A percentile compares a stretch with the other conserved stretches of the same genome.
phyloP scores from a whole-genome alignment of 2,888 invertebrate species.

The Cenopis cana region DNA sequence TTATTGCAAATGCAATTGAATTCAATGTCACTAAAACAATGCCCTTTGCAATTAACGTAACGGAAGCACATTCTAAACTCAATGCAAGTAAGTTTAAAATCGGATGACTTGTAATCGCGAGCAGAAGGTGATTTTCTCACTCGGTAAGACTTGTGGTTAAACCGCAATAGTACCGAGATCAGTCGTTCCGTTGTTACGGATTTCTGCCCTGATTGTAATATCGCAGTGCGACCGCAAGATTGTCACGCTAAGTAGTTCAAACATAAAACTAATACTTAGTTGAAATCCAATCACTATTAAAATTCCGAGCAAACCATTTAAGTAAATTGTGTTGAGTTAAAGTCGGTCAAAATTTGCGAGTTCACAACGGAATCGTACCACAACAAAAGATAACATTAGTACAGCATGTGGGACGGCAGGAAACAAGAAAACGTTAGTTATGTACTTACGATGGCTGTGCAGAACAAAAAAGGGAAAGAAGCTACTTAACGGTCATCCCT shows the following conservation, averaged over 20 bases:
- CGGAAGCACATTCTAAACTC: conserved; percentile 61
- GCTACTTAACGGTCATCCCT: conserved; percentile 65
- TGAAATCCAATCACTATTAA: conserved; percentile 20
- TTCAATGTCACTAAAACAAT: conserved; percentile 73
- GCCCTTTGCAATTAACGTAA: conserved; percentile 61
- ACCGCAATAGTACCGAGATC: conserved; percentile 57
- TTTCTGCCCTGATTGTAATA: conserved; percentile 49
- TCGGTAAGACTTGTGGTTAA: conserved; percentile 65
- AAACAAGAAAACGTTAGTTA: conserved; percentile 66
- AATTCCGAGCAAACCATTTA: conserved; percentile 5
- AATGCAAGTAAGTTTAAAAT: conserved; percentile 59
- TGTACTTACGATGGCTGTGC: conserved; percentile 56
- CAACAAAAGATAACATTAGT: conserved; percentile 58
- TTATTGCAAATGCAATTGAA: conserved; percentile 57
- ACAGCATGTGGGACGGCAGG: conserved; percentile 65
- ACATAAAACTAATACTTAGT: conserved; percentile 16
- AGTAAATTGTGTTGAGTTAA: conserved; percentile 16
- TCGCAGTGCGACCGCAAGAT: conserved; percentile 47
- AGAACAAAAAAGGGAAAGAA: conserved; percentile 64
- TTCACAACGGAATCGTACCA: conserved; percentile 13
- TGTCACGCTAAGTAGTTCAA: conserved; percentile 19
- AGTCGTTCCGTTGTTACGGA: conserved; percentile 50
- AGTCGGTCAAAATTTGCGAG: conserved; percentile 41
- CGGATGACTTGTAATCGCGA: conserved; percentile 50
- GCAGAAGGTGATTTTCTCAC: conserved; percentile 56